Base-by-base conservation (phyloP, 2,113 vertebrate genomes). In the human (Homo sapiens) region DNA sequence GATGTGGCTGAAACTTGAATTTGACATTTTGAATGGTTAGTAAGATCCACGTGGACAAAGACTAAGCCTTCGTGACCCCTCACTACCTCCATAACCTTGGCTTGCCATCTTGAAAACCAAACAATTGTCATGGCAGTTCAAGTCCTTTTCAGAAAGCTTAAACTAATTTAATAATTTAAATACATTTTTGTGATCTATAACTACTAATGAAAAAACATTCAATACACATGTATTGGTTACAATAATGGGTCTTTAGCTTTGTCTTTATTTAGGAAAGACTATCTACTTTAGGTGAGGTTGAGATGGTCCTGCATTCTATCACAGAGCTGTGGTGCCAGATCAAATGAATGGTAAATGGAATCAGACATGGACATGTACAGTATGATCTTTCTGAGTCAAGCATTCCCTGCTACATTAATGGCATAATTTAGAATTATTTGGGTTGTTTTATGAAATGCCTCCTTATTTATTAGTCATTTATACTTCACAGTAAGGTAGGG, bases 341-440 rank as follows among this genome's bases (percentile, higher is more conserved):
- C 14, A 17, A 59, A 57, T 27, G 61, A 25, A 80, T 80, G 17
- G 35, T 22, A 86, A 72, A 82, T 32, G 11, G 35, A 75, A 57
- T 94, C 4, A 43, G 32, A 18, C 3, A 25, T 43, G 25, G 22
- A 45, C 22, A 68, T 27, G 3, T 18, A 48, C 27, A 52, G 32
- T 57, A 90, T 85, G 38, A 50, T 40, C 23, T 92, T 88, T 55
- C 76, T 30, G 40, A 93, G 30, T 6, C 66, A 85, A 72, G 16
- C 20, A 59, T 81, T 64, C 8, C 4, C 50, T 75, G 17, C 6
- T 57, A 80, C 20, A 64, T n/a, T 55, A 93, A 94, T 5, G 87
- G 64, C 59, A 96, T 92, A 88, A 35, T 84, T 92, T 86, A 95
- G 94, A 89, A 93, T 90, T 96, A 90, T 75, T 97, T 87, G 95